Conservation (phyloP, 2,888 invertebrate species). For the Trissolcus brochymenae region DNA sequence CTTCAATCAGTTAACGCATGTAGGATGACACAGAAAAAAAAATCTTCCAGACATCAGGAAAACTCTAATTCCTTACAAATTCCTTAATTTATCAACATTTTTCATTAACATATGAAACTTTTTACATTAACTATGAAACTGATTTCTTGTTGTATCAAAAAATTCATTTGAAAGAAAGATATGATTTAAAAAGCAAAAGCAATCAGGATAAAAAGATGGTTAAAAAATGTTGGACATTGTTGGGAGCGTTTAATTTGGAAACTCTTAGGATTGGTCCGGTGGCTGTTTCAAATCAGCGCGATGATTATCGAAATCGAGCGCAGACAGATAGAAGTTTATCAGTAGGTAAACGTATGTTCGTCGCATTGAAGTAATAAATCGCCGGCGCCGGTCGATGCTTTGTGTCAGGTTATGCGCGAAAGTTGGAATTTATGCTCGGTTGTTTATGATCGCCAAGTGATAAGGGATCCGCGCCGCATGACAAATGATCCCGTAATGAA, state of each 20-base stretch:
- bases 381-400: constrained; percentile 70
- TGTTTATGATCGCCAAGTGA: constrained; percentile 76
- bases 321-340: constrained; percentile 65
- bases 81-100: too few relatives aligned
- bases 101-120: too few relatives aligned
- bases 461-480: constrained; percentile 76
- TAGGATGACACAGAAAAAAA: neutral
- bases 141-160: too few relatives aligned
- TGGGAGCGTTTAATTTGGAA: constrained; percentile 13
- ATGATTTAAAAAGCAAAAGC: too few relatives aligned
- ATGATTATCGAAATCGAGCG: constrained; percentile 59
- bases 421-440: constrained; percentile 76
- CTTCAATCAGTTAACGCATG: constrained; percentile 29
- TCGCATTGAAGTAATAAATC: constrained; percentile 74
- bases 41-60: neutral
- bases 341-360: constrained; percentile 67
- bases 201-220: too few relatives aligned
- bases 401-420: constrained; percentile 75
- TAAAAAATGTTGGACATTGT: neutral
- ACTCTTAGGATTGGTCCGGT: constrained; percentile 33
- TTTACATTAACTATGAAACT: too few relatives aligned
- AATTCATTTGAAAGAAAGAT: too few relatives aligned
- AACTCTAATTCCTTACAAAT: neutral
- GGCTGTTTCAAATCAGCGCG: constrained; percentile 41
- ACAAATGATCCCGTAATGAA: constrained; percentile 77